phyloP scores from a whole-genome alignment of 1,140 invertebrate species.

The Palaemon carinicauda region DNA sequence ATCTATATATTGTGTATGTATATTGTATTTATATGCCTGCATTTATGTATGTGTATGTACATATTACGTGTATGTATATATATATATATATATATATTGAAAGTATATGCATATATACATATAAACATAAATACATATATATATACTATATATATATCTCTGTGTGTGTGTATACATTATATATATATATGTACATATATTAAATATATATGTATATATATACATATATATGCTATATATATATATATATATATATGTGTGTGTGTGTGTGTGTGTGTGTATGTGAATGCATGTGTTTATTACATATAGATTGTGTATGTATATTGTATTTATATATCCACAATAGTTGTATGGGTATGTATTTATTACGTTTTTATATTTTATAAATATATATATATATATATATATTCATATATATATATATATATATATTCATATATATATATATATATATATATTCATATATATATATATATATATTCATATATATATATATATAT shows the following conservation, averaged over 20 bases:
- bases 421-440: conserved; percentile 27
- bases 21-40: not conserved
- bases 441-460: conserved; percentile 31
- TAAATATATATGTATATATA: not conserved
- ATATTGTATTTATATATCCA: too few relatives aligned
- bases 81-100: not conserved
- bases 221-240: not conserved
- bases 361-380: too few relatives aligned
- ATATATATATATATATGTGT: not conserved
- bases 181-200: not conserved
- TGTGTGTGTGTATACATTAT: not conserved
- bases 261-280: too few relatives aligned
- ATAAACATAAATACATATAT: not conserved
- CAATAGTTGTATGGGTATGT: too few relatives aligned
- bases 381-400: conserved; percentile 5
- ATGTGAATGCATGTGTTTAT: too few relatives aligned
- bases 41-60: not conserved
- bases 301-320: too few relatives aligned
- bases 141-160: too few relatives aligned
- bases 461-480: conserved; percentile 20
- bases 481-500: conserved; percentile 15
- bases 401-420: conserved; percentile 22
- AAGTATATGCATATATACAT: not conserved
- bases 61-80: not conserved
- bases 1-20: not conserved